Conservation (phyloP, 2,888 invertebrate species). For the Clivina fossor region DNA sequence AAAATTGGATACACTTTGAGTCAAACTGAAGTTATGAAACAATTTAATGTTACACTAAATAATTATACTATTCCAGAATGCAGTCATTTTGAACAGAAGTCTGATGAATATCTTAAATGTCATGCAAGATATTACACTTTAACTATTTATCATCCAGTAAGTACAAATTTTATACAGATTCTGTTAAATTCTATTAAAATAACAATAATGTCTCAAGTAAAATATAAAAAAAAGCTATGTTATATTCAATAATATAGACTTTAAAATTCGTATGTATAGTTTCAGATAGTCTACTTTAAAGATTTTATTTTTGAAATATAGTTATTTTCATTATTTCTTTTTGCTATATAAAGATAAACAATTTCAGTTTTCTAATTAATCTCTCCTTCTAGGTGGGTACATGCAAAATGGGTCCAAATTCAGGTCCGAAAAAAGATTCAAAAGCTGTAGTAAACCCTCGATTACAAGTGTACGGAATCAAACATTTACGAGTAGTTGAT, state of each 20-base stretch:
- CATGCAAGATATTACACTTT: conserved; percentile 72
- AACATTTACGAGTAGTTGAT: conserved; percentile 73
- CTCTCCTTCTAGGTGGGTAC: conserved; percentile 54
- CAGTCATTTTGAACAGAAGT: conserved; percentile 60
- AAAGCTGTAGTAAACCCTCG: conserved; percentile 19
- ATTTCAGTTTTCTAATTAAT: too few species aligned
- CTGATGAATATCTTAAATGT: conserved; percentile 78
- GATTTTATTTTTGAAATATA: too few species aligned
- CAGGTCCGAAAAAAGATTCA: conserved; percentile 58
- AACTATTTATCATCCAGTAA: conserved; percentile 81
- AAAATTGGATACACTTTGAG: conserved; percentile 66
- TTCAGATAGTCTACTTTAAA: too few species aligned
- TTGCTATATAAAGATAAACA: too few species aligned
- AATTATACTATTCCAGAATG: conserved; percentile 69
- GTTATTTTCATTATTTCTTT: too few species aligned
- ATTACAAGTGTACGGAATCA: conserved; percentile 62
- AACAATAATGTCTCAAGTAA: too few species aligned
- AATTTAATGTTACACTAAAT: conserved; percentile 66
- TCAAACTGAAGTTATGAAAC: conserved; percentile 62
- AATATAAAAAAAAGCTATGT: too few species aligned
- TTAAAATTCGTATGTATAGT: too few species aligned
- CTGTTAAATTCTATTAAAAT: too few species aligned
- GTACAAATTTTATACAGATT: conserved; percentile 46
- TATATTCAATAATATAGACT: too few species aligned
- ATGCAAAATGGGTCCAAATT: conserved; percentile 65